A percentile compares a stretch with the other conserved stretches of the same genome.
Evolutionary conservation across 2,888 invertebrate species (phyloP).

Genomic region (Drosophila picticornis): DNA sequence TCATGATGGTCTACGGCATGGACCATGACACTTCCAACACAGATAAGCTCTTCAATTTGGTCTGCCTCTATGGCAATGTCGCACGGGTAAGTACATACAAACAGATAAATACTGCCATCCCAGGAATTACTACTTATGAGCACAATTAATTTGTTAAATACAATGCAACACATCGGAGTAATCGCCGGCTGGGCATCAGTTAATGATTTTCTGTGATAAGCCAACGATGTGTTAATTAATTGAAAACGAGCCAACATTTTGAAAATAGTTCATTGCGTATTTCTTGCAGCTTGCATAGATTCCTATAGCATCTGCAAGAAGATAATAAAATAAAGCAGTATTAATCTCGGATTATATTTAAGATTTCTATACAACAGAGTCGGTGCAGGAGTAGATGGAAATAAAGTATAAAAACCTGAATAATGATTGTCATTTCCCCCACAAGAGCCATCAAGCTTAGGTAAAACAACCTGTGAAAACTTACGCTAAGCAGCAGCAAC

Average conservation of each 20-base stretch:
- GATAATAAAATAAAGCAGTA: too few relatives aligned
- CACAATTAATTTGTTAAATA: slow-evolving; percentile 46
- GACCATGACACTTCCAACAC: slow-evolving; percentile 97
- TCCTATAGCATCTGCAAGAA: background rate
- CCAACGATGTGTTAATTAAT: slow-evolving; percentile 25
- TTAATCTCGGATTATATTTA: background rate
- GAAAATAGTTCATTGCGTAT: too few relatives aligned
- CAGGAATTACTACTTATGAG: slow-evolving; percentile 6
- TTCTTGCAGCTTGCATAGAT: background rate
- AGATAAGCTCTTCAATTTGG: slow-evolving; percentile 98
- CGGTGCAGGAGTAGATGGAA: background rate
- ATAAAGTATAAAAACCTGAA: background rate
- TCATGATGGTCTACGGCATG: slow-evolving; percentile 99
- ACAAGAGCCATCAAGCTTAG: background rate
- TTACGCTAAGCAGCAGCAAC: background rate
- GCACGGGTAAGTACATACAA: slow-evolving; percentile 90
- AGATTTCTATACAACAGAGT: background rate
- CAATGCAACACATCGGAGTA: background rate
- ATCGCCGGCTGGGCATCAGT: slow-evolving; percentile 12
- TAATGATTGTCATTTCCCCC: background rate
- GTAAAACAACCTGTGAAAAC: background rate
- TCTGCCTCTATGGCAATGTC: slow-evolving; percentile 99
- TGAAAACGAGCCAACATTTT: background rate
- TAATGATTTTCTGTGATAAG: slow-evolving; percentile 19
- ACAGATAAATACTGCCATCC: background rate